Percentiles rank a stretch among this genome's conserved stretches.
Conservation (phyloP, 2,797 vertebrate genomes). For the Heteromormyrus szaboi region DNA sequence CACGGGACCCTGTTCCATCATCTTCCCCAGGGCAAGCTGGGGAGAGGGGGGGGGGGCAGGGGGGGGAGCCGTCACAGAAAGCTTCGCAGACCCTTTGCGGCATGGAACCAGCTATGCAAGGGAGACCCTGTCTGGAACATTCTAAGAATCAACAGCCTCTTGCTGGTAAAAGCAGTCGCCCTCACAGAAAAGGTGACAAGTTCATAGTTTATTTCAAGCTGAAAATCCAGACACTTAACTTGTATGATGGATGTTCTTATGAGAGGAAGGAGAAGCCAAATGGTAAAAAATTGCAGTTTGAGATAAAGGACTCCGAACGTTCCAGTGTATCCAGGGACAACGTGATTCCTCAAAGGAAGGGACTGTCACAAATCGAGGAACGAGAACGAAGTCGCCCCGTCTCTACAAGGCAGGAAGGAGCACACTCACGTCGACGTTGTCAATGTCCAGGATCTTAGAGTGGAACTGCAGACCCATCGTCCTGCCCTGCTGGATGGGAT, state of each 20-base stretch:
- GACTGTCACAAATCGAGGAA: background rate
- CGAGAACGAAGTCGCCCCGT: background rate
- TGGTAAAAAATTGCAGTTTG: background rate
- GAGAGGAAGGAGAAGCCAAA: background rate
- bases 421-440: conserved; percentile 85
- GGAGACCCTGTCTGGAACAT: background rate
- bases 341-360: background rate
- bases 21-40: conserved; percentile 92
- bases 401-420: background rate
- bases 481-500: conserved; percentile 86
- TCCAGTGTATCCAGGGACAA: background rate
- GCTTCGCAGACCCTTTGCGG: background rate
- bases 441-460: conserved; percentile 85
- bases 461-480: conserved; percentile 83
- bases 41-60: background rate
- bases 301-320: background rate
- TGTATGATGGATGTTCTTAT: background rate
- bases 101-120: background rate
- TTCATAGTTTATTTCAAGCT: background rate
- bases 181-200: background rate
- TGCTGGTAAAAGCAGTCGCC: background rate
- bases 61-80: background rate
- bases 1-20: conserved; percentile 96
- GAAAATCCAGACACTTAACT: background rate
- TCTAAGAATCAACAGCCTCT: background rate